Evolutionary conservation across 2,113 vertebrate genomes (phyloP), one percentile per base, ranked within the genome.

Genomic region (Mustelus asterias): DNA sequence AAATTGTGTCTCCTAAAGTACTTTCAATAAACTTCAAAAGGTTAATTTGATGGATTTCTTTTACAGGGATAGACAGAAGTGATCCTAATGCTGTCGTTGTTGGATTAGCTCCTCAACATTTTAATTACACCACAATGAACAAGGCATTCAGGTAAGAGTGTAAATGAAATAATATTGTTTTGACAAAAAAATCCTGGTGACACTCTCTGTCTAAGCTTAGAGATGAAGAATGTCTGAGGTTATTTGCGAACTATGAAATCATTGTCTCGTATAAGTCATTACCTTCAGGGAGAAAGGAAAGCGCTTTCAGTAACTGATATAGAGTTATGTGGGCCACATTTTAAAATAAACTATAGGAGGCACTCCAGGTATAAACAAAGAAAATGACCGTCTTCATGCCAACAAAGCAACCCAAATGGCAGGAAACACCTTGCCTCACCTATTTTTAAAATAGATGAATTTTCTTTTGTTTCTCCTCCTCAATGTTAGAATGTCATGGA

Each of bases 11-110:
- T 90, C 16, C 33, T 63, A 29, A n/a, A 33, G n/a, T 16, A 16
- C 26, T n/a, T 37, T 94, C 60, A 24, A 44, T 69, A 41, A 63
- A 69, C 20, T 41, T 94, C 65, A 48, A 48, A 70, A 48, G 41
- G 24, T 48, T 48, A 44, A 95, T 95, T 26, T 16, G n/a, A 70
- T 13, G 70, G 20, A 0, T 72, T 95, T 95, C 5, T 92, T 96
- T 97, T 96, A 10, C 96, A 99, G 99, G 98, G 96, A 97, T 99
- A 41, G 97, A 98, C 96, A 99, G 98, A 0, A 97, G 97, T 0
- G 97, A 99, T 63, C 99, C 99, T 54, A 99, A 99, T 6, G 99
- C 99, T 1, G 99, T 99, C 44, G 98, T 99, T 94, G 95, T 99
- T 10, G 99, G 99, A 96, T 97, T 99, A 96, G 98, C 99, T 96